Percentiles rank a stretch among this genome's conserved stretches.
Evolutionary conservation across 2,888 invertebrate genomes (phyloP).

Genomic region (Aricia artaxerxes): DNA sequence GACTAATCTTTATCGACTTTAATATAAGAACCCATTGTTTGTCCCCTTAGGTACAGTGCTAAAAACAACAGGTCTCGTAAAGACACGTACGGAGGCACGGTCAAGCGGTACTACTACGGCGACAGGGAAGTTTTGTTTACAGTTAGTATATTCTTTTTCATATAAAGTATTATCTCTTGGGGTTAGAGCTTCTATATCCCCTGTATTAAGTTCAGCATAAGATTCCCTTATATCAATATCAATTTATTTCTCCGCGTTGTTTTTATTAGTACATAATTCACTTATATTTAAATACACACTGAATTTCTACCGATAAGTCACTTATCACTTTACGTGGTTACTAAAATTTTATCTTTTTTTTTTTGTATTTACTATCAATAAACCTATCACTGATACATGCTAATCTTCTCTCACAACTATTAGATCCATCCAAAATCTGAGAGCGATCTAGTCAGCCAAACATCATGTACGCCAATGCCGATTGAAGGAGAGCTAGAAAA

Average conservation of each 20-base stretch:
- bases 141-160: neutral
- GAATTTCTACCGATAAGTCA: too few relatives aligned
- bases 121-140: constrained; percentile 34
- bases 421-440: neutral
- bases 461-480: neutral
- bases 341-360: too few relatives aligned
- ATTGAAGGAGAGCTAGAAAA: neutral
- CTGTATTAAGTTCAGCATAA: neutral
- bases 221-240: too few relatives aligned
- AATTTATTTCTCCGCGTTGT: too few relatives aligned
- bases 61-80: constrained; percentile 48
- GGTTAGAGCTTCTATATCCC: neutral
- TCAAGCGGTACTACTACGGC: constrained; percentile 44
- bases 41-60: constrained; percentile 48
- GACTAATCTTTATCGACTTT: too few relatives aligned
- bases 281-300: too few relatives aligned
- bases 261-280: too few relatives aligned
- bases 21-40: neutral
- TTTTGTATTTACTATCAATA: too few relatives aligned
- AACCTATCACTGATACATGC: too few relatives aligned
- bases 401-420: constrained; percentile 32
- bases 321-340: too few relatives aligned
- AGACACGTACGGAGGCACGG: constrained; percentile 47
- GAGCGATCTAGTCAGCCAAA: constrained; percentile 33
- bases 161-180: neutral